phyloP scores from a whole-genome alignment of 2,113 vertebrate species.

The Heterotilapia buettikoferi region DNA sequence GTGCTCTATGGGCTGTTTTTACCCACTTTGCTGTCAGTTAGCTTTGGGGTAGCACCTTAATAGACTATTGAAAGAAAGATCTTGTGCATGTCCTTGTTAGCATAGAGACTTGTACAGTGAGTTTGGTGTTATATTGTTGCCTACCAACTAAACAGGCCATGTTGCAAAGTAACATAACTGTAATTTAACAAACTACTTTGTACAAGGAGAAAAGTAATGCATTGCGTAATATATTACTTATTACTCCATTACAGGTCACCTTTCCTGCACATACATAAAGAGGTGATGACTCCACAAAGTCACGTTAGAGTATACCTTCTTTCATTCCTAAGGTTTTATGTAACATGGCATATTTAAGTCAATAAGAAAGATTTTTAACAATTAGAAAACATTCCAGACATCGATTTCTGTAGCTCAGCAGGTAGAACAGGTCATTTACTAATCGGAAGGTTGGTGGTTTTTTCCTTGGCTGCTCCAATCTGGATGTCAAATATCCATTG shows the following conservation, averaged over 20 bases:
- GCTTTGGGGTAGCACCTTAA: not conserved
- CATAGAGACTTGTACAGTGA: not conserved
- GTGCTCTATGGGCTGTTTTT: not conserved
- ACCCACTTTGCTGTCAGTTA: not conserved
- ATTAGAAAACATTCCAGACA: not conserved
- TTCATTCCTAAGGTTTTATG: not conserved
- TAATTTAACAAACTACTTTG: not conserved
- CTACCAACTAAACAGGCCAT: not conserved
- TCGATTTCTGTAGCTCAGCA: not conserved
- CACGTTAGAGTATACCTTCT: not conserved
- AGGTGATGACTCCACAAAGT: not conserved
- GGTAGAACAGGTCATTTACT: not conserved
- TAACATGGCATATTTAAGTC: not conserved
- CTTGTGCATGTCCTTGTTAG: not conserved
- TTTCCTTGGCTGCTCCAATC: not conserved
- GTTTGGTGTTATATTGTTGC: not conserved
- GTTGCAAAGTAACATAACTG: not conserved
- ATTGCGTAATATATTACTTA: not conserved
- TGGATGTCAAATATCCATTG: not conserved
- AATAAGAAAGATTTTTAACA: not conserved
- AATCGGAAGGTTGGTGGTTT: not conserved
- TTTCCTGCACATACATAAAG: not conserved
- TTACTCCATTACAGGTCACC: not conserved
- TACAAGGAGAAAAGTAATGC: not conserved
- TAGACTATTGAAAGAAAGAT: not conserved